These are phyloP conservation scores for Diplolepis rosae DNA, from an alignment of 2,888 invertebrate species.

Conservation along the genomic window DNA sequence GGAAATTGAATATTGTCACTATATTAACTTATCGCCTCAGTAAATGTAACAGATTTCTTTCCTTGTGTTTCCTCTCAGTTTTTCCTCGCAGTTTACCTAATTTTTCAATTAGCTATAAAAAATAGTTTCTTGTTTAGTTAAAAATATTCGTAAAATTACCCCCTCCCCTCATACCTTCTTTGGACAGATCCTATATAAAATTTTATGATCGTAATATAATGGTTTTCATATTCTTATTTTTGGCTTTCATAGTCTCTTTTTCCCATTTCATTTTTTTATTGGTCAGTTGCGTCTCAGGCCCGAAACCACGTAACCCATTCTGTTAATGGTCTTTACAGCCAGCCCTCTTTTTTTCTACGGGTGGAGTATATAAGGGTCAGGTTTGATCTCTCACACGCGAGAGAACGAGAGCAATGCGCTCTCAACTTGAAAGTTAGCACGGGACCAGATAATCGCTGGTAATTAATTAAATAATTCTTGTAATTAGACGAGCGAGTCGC, in stretches of 20 bases:
- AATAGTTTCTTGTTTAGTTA: not conserved
- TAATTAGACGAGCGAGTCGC: conserved; percentile 54
- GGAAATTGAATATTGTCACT: too few relatives aligned
- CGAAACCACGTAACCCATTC: conserved; percentile 55
- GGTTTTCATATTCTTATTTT: conserved; percentile 19
- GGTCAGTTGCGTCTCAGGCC: not conserved
- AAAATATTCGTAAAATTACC: conserved; percentile 44
- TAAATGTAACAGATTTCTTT: too few relatives aligned
- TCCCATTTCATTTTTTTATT: conserved; percentile 41
- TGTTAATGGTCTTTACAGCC: conserved; percentile 63
- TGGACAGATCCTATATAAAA: too few relatives aligned
- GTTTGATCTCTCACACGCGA: not conserved
- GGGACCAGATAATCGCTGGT: conserved; percentile 9
- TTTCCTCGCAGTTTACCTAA: too few relatives aligned
- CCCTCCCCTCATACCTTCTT: too few relatives aligned
- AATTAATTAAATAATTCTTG: conserved; percentile 61
- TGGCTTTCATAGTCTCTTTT: conserved; percentile 29
- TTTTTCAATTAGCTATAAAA: not conserved
- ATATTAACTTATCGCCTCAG: too few relatives aligned
- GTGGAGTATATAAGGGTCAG: conserved; percentile 42
- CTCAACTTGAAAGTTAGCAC: not conserved
- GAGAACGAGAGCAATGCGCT: conserved; percentile 19
- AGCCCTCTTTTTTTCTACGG: conserved; percentile 49
- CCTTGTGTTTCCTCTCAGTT: too few relatives aligned
- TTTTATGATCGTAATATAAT: conserved; percentile 1